These are phyloP conservation scores for Semnornis frantzii DNA, from an alignment of 2,113 vertebrate species.

Conservation along the genomic window DNA sequence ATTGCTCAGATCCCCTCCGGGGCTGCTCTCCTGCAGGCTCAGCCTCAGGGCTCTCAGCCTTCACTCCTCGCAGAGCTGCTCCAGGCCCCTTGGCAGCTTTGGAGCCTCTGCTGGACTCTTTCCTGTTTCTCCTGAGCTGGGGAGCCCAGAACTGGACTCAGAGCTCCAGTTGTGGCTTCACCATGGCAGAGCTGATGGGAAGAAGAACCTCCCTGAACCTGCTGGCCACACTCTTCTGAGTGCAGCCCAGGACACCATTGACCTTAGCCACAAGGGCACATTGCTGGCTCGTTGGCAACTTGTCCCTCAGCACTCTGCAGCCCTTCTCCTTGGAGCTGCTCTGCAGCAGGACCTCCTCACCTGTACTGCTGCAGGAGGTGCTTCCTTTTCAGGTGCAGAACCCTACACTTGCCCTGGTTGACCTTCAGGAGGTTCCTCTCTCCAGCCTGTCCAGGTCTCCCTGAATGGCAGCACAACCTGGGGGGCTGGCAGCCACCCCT, in stretches of 20 bases:
- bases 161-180: not conserved
- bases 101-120: too few species aligned
- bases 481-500: not conserved
- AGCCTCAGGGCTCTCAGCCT: too few species aligned
- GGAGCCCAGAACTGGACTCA: not conserved
- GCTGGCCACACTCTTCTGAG: not conserved
- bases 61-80: too few species aligned
- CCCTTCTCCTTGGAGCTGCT: not conserved
- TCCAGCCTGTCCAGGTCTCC: not conserved
- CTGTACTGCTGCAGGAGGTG: not conserved
- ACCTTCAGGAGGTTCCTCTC: not conserved
- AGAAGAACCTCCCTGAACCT: not conserved
- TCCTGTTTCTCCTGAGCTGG: too few species aligned
- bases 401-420: not conserved
- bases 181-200: not conserved
- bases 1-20: too few species aligned
- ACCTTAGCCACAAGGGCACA: not conserved
- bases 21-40: too few species aligned
- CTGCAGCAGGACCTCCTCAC: not conserved
- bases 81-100: too few species aligned
- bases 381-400: not conserved
- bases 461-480: not conserved
- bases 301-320: not conserved
- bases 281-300: not conserved
- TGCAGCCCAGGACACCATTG: not conserved